These are phyloP conservation scores for Brassicogethes aeneus DNA, from an alignment of 2,888 invertebrate species.

Conservation along the genomic window DNA sequence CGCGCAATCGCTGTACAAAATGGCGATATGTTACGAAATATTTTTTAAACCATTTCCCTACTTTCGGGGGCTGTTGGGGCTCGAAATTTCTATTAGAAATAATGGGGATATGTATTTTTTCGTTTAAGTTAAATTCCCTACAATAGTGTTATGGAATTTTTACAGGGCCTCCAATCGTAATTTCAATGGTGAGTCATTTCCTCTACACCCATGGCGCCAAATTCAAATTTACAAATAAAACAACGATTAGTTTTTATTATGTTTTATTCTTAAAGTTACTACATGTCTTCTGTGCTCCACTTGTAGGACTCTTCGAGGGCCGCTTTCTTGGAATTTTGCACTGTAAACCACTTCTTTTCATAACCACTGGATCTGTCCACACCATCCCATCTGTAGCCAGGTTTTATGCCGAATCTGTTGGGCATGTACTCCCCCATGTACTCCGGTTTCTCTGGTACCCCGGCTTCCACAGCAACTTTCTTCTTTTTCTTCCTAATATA, in stretches of 20 bases:
- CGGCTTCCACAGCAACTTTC: slow-evolving; percentile 49
- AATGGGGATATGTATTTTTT: too few species aligned
- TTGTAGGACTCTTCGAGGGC: slow-evolving; percentile 80
- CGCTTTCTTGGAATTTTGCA: slow-evolving; percentile 65
- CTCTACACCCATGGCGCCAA: background rate
- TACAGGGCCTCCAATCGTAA: slow-evolving; percentile 9
- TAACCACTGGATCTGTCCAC: slow-evolving; percentile 96
- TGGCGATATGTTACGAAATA: background rate
- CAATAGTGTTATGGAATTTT: background rate
- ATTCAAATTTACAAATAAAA: background rate
- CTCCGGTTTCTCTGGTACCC: slow-evolving; percentile 51
- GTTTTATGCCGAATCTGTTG: slow-evolving; percentile 85
- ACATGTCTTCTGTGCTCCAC: slow-evolving; percentile 94
- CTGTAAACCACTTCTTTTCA: slow-evolving; percentile 81
- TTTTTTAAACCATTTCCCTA: background rate
- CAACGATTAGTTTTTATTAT: too few species aligned
- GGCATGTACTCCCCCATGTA: slow-evolving; percentile 84
- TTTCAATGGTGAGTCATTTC: background rate
- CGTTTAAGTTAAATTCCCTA: too few species aligned
- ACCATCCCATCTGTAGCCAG: slow-evolving; percentile 98
- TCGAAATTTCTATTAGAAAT: too few species aligned
- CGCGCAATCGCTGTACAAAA: background rate
- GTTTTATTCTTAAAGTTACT: too few species aligned
- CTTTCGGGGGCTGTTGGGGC: too few species aligned
- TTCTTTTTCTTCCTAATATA: slow-evolving; percentile 69